These are phyloP conservation scores for Trichonephila inaurata DNA, from an alignment of 1,140 invertebrate species.

Conservation along the genomic window DNA sequence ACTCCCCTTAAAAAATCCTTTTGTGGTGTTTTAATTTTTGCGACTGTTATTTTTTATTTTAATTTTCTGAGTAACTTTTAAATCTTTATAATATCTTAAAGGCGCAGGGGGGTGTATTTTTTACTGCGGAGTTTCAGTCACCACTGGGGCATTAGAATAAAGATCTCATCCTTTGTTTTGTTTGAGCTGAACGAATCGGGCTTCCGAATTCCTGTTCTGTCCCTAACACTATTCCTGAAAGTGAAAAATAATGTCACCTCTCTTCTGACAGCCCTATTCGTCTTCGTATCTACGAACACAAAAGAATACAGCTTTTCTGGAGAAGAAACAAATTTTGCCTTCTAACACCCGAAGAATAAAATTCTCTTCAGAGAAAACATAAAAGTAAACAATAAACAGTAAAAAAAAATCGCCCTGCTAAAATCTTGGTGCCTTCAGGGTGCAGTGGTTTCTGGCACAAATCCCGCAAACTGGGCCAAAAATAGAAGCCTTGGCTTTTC, in stretches of 20 bases:
- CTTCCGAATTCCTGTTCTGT: not conserved
- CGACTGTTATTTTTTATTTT: no score
- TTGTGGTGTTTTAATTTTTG: no score
- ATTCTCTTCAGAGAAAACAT: not conserved
- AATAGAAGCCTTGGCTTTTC: conserved; percentile 40
- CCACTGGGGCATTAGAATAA: no score
- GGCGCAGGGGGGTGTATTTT: no score
- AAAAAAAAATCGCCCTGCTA: conserved; percentile 15
- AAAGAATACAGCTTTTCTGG: conserved; percentile 12
- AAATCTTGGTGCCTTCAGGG: not conserved
- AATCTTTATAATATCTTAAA: no score
- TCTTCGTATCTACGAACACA: conserved; percentile 42
- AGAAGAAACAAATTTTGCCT: conserved; percentile 24
- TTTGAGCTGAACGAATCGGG: no score
- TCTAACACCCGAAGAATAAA: conserved; percentile 23
- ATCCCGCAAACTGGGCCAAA: conserved; percentile 37
- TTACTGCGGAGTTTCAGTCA: no score
- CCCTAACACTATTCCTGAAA: not conserved
- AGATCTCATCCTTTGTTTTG: no score
- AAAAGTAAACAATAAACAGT: conserved; percentile 32
- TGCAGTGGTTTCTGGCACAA: conserved; percentile 58
- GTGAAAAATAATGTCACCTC: not conserved
- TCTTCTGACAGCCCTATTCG: conserved; percentile 8
- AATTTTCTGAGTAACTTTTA: no score
- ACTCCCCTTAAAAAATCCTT: no score